Percentiles rank a stretch among this genome's conserved stretches.
Conservation (phyloP, 1,140 invertebrate genomes). For the Homarus americanus region DNA sequence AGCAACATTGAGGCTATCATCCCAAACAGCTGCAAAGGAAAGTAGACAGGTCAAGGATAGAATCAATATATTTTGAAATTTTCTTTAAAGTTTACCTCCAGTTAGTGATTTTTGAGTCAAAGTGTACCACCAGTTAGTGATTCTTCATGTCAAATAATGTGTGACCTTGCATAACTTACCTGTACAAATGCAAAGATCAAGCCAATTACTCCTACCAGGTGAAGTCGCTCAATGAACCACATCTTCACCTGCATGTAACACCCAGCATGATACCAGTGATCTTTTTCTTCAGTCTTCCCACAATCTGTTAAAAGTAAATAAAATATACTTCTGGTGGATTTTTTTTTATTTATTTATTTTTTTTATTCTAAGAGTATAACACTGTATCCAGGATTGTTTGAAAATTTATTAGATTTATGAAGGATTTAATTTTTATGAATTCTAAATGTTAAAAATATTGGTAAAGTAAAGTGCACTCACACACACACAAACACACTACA, state of each 20-base stretch:
- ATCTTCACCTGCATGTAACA: constrained; percentile 77
- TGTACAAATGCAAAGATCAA: constrained; percentile 77
- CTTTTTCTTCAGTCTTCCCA: constrained; percentile 65
- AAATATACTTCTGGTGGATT: too few species aligned
- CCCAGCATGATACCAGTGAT: constrained; percentile 75
- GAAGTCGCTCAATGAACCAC: constrained; percentile 77
- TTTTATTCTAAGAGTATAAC: too few species aligned
- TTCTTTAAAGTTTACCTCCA: not conserved
- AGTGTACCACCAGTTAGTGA: not conserved
- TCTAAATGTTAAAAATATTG: too few species aligned
- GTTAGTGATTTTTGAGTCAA: not conserved
- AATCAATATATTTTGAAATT: not conserved
- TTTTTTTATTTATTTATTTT: too few species aligned
- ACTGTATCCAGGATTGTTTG: too few species aligned
- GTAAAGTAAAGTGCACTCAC: too few species aligned
- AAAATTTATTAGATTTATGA: too few species aligned
- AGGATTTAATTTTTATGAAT: too few species aligned
- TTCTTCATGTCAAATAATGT: not conserved
- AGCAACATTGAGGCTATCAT: constrained; percentile 87
- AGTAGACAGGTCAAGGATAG: not conserved
- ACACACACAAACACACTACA: too few species aligned
- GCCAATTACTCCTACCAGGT: constrained; percentile 77
- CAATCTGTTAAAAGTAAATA: constrained; percentile 67
- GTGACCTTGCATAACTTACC: constrained; percentile 49
- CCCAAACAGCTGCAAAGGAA: constrained; percentile 84